Evolutionary conservation across 2,113 vertebrate genomes (phyloP), one percentile per base, ranked within the genome.

Genomic region (Apeltes quadracus): DNA sequence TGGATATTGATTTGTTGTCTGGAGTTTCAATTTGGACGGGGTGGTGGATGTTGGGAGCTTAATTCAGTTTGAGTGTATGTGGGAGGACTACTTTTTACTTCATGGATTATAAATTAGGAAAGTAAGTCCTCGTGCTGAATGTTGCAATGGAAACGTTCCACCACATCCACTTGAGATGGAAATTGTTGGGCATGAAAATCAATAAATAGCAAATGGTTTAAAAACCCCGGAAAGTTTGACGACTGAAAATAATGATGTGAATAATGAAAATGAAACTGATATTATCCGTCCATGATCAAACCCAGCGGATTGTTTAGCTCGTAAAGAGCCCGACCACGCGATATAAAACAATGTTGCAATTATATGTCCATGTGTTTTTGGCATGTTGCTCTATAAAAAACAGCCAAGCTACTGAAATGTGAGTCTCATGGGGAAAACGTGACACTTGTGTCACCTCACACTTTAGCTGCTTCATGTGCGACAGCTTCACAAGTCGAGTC

Each of bases 11-110:
- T 69, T 61, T 69, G 32, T 63, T 32, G 44, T 58, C 59, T 46
- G 43, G 41, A 46, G 43, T 38, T 71, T 63, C 58, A 64, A 69
- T 58, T 55, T 27, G 59, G 23, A 67, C 8, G 22, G 25, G n/a
- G 27, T 13, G 25, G 18, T 36, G 18, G 48, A 23, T 41, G 20
- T 50, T 32, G 9, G 18, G 36, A 71, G 44, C 58, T 58, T 36
- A 15, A 71, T 7, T 74, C 18, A 44, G 14, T 43, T 41, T 51
- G 14, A 58, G 12, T 44, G 46, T 22, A 14, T 50, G 66, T 58
- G 23, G 46, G 50, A 23, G 7, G 12, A 13, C 6, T 12, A 46
- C 18, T 23, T 48, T 23, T 44, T 2, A 20, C 27, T 53, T 62
- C 1, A 16, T 62, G 46, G 25, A 12, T 51, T 29, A 18, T 22